Evolutionary conservation across 2,888 invertebrate genomes (phyloP).

Genomic region (Cerastis rubricosa): DNA sequence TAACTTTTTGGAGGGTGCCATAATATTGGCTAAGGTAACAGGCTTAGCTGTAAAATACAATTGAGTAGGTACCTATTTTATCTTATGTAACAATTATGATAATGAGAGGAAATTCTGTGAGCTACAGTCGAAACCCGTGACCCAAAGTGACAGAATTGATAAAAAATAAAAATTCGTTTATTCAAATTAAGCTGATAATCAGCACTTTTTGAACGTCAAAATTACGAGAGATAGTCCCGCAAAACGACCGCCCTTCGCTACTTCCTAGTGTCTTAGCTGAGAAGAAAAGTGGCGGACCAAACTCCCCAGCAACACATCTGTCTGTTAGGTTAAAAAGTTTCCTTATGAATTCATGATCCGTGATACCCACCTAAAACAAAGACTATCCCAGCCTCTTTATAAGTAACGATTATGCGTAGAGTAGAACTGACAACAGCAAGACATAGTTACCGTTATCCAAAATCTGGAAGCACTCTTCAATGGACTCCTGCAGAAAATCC

Average conservation of each 20-base stretch:
- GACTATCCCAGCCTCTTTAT: neutral
- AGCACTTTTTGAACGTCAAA: too few species aligned
- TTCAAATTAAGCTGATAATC: too few species aligned
- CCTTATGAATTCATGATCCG: neutral
- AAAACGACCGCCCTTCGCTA: too few species aligned
- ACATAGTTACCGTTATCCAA: slow-evolving; percentile 83
- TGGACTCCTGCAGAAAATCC: slow-evolving; percentile 93
- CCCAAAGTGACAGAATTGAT: neutral
- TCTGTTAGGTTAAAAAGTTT: neutral
- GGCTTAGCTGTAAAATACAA: too few species aligned
- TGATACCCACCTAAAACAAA: neutral
- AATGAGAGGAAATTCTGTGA: neutral
- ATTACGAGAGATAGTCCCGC: too few species aligned
- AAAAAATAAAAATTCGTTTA: too few species aligned
- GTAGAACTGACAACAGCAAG: neutral
- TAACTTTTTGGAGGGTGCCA: neutral
- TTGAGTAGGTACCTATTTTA: too few species aligned
- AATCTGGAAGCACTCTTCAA: slow-evolving; percentile 93
- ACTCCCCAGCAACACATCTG: too few species aligned
- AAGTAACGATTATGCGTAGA: neutral
- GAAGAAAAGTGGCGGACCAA: too few species aligned
- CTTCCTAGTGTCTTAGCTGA: too few species aligned
- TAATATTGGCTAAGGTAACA: neutral
- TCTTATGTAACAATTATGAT: neutral
- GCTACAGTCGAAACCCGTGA: neutral